Evolutionary conservation across 2,113 vertebrate genomes (phyloP), one percentile per base, ranked within the genome.

Genomic region (Fulmarus glacialis): DNA sequence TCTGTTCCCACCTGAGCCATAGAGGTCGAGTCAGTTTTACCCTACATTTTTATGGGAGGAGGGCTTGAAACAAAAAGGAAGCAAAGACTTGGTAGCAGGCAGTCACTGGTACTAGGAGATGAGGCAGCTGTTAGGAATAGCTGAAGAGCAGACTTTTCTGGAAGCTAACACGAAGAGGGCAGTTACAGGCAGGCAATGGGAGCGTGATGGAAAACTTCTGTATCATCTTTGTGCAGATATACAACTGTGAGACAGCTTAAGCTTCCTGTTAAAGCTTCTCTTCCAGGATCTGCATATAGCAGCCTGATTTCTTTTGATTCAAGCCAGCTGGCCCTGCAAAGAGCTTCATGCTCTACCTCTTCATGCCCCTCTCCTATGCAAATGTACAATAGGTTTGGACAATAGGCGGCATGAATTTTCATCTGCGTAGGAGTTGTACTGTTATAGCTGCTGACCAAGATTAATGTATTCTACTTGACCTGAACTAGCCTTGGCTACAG

Each of bases 181-280:
- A 62, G 21, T 66, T 67, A 15, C 56, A 81, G 63, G 29, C 59
- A 78, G 22, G 43, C 63, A 68, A 4, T 5, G 34, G 30, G 32
- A 92, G 17, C 3, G 24, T n/a, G 55, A 34, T 75, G 53, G 80
- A 74, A 93, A 89, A 62, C 42, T 84, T 66, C 9, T 30, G 59
- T 64, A 9, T 77, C 36, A 8, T 73, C 66, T 79, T 58, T 50
- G 36, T 81, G 38, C 20, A 47, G 18, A 48, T 64, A 52, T 42
- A 56, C 29, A 50, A 19, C 38, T 56, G 56, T 42, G 45, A 77
- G 62, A 60, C 47, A 66, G 29, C 29, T 66, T 17, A 32, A 92
- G 48, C 64, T 94, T 95, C 82, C 85, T 78, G 68, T 71, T 71
- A 59, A 48, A 95, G 24, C 52, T 89, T n/a, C 34, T 87, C 32